These are phyloP conservation scores for Engystomops pustulosus DNA, from an alignment of 2,113 vertebrate species.

Conservation along the genomic window DNA sequence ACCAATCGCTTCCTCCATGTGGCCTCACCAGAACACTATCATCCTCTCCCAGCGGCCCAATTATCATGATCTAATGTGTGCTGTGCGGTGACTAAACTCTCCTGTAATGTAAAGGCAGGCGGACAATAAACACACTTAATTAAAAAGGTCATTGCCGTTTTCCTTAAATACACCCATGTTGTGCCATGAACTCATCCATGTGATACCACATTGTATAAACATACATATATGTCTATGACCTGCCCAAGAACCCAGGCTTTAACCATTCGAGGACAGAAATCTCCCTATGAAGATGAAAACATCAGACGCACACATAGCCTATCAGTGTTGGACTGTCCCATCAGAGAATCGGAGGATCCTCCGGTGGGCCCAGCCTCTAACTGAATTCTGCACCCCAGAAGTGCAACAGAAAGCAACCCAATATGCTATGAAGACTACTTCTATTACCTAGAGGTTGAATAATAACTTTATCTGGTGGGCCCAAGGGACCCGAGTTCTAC, in stretches of 20 bases:
- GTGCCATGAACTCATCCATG: neutral
- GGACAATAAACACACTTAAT: neutral
- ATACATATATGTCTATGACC: neutral
- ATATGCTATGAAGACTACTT: no score
- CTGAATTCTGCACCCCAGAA: no score
- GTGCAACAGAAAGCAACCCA: no score
- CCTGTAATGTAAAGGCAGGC: neutral
- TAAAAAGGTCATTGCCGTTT: constrained; percentile 7
- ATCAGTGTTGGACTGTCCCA: no score
- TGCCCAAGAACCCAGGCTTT: neutral
- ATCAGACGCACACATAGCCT: no score
- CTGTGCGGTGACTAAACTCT: neutral
- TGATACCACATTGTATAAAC: neutral
- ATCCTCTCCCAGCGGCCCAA: constrained; percentile 36
- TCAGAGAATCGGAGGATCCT: no score
- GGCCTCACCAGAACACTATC: neutral
- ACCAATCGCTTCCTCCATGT: constrained; percentile 29
- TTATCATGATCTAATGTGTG: constrained; percentile 43
- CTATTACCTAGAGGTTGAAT: no score
- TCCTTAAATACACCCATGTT: neutral
- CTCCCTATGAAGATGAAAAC: no score
- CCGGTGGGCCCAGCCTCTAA: no score
- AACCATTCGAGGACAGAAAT: neutral
- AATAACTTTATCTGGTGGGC: no score
- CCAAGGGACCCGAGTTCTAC: no score